Percentiles rank a stretch among this genome's conserved stretches.
phyloP scores from a whole-genome alignment of 2,113 vertebrate genomes.

The Solea senegalensis region DNA sequence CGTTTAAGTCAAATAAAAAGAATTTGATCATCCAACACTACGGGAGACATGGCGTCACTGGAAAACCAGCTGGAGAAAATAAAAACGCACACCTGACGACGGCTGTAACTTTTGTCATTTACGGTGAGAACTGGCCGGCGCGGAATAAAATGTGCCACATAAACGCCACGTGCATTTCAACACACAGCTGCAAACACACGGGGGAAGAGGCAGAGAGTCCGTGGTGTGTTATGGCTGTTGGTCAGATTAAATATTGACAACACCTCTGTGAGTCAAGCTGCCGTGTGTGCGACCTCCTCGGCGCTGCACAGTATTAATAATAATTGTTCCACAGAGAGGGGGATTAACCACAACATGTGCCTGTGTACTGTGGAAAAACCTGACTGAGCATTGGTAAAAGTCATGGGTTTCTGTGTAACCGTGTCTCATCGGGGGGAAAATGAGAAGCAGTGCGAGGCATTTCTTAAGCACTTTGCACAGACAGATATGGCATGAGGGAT shows the following conservation, averaged over 20 bases:
- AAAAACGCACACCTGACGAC: constrained; percentile 9
- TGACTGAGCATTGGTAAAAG: not conserved
- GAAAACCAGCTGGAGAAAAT: constrained; percentile 29
- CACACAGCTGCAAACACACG: constrained; percentile 27
- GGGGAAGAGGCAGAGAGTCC: not conserved
- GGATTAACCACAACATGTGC: not conserved
- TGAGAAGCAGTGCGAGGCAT: too few species aligned
- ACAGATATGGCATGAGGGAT: not conserved
- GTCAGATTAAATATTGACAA: constrained; percentile 18
- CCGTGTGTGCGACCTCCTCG: not conserved
- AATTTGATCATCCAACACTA: not conserved
- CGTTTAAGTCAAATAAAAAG: not conserved
- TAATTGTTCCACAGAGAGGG: constrained; percentile 20
- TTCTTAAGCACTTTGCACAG: too few species aligned
- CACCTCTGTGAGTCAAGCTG: constrained; percentile 1
- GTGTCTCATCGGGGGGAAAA: too few species aligned
- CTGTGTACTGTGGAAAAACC: constrained; percentile 19
- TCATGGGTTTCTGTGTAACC: too few species aligned
- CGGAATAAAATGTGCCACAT: constrained; percentile 24
- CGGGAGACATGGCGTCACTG: constrained; percentile 36
- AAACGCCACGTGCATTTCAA: constrained; percentile 32
- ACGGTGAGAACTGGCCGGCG: not conserved
- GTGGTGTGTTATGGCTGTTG: not conserved
- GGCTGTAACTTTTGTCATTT: constrained; percentile 16
- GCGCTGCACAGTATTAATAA: constrained; percentile 15